phyloP scores from a whole-genome alignment of 2,888 invertebrate genomes.

The Polydrusus cervinus region DNA sequence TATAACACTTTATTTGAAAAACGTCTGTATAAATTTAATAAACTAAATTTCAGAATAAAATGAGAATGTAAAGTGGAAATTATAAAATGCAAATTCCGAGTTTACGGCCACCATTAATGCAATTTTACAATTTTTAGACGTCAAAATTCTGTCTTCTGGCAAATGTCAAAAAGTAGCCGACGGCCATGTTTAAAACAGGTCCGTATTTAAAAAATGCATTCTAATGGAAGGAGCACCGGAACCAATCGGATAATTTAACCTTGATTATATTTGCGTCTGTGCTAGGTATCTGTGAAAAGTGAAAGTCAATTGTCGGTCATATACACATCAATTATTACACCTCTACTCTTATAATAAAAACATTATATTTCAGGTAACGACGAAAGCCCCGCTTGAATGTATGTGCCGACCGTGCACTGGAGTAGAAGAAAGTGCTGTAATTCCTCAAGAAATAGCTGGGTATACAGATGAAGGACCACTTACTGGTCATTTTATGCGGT shows the following conservation, averaged over 20 bases:
- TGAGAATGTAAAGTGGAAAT: background rate
- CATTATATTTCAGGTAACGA: slow-evolving; percentile 80
- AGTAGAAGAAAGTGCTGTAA: slow-evolving; percentile 89
- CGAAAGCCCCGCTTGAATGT: slow-evolving; percentile 93
- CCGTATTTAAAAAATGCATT: too few relatives aligned
- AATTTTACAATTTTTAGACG: background rate
- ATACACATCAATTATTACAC: too few relatives aligned
- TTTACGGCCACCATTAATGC: slow-evolving; percentile 7
- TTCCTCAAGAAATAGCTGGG: slow-evolving; percentile 92
- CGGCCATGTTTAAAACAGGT: too few relatives aligned
- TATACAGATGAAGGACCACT: slow-evolving; percentile 88
- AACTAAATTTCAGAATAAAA: background rate
- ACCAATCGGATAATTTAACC: too few relatives aligned
- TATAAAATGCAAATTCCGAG: background rate
- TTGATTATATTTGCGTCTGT: too few relatives aligned
- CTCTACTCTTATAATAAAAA: too few relatives aligned
- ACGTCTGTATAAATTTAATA: too few relatives aligned
- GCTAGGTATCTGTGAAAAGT: too few relatives aligned
- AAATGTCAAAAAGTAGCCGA: background rate
- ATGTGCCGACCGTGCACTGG: slow-evolving; percentile 95
- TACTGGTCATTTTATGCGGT: slow-evolving; percentile 85
- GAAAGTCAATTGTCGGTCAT: too few relatives aligned
- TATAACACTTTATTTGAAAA: slow-evolving; percentile 5
- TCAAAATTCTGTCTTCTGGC: slow-evolving; percentile 3
- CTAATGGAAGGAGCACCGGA: too few relatives aligned